phyloP scores from a whole-genome alignment of 2,888 invertebrate species.

The Parthenolecanium corni region DNA sequence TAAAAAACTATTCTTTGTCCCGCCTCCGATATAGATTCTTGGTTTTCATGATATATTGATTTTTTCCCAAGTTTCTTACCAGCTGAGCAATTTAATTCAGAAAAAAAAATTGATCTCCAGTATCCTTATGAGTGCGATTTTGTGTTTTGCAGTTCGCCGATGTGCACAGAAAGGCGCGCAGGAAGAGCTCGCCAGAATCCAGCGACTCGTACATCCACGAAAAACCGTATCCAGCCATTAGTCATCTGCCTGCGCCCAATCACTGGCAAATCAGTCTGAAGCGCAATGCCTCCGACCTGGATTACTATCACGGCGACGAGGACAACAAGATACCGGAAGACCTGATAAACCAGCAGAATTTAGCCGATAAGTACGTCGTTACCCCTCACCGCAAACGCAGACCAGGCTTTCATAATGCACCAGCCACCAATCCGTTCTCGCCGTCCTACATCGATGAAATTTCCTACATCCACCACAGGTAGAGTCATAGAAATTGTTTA shows the following conservation, averaged over 20 bases:
- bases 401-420: conserved; percentile 77
- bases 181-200: conserved; percentile 29
- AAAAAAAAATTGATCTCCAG: no score
- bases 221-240: conserved; percentile 5
- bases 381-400: conserved; percentile 75
- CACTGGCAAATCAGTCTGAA: conserved; percentile 31
- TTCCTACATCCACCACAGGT: conserved; percentile 31
- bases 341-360: conserved; percentile 57
- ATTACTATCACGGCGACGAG: conserved; percentile 34
- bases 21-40: no score
- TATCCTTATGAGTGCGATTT: neutral
- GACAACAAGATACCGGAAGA: conserved; percentile 48
- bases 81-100: no score
- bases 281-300: conserved; percentile 34
- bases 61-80: no score
- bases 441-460: conserved; percentile 64
- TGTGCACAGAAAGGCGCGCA: conserved; percentile 31
- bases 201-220: conserved; percentile 11
- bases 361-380: conserved; percentile 70
- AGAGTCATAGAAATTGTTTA: no score
- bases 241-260: conserved; percentile 15
- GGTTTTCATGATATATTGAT: no score
- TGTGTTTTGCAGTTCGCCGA: conserved; percentile 30
- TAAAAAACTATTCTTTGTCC: no score
- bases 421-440: conserved; percentile 72